phyloP scores from a whole-genome alignment of 2,113 vertebrate genomes.

The Pimephales promelas region DNA sequence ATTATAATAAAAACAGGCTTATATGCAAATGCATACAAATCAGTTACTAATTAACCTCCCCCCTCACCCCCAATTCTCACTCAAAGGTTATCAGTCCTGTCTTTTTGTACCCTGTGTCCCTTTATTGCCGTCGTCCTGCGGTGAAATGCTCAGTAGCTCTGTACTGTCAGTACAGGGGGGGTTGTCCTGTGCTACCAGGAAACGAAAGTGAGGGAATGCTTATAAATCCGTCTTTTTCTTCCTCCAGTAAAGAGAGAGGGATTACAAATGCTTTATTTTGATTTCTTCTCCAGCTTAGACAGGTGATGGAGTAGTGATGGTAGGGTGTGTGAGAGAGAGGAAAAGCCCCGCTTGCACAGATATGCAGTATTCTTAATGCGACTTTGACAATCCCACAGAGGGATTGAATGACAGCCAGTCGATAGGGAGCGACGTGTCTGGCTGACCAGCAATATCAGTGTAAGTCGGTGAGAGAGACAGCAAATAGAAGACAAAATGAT shows the following conservation, averaged over 20 bases:
- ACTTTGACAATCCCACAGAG: slow-evolving; percentile 44
- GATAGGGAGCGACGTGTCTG: slow-evolving; percentile 39
- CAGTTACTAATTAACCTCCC: too few relatives aligned
- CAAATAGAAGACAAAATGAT: not conserved
- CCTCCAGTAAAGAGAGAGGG: not conserved
- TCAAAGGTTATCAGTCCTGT: too few relatives aligned
- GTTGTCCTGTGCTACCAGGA: not conserved
- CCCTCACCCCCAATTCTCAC: too few relatives aligned
- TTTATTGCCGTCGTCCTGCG: slow-evolving; percentile 2
- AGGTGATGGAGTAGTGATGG: not conserved
- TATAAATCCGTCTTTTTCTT: not conserved
- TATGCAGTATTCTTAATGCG: slow-evolving; percentile 43
- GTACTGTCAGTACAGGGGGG: not conserved
- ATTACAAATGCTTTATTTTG: slow-evolving; percentile 30
- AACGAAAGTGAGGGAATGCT: not conserved
- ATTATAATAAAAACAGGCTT: too few relatives aligned
- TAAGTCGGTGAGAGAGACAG: not conserved
- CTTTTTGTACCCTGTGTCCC: slow-evolving; percentile 3
- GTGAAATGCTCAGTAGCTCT: slow-evolving; percentile 6
- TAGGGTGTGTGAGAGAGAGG: not conserved
- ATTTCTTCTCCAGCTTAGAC: slow-evolving; percentile 18
- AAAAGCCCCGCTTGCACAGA: not conserved
- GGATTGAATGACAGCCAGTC: slow-evolving; percentile 55
- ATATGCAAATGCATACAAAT: too few relatives aligned
- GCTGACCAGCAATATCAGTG: slow-evolving; percentile 29